Evolutionary conservation across 92 coral and sea anemone genomes (phyloP).

Genomic region (Actinernus sp.): DNA sequence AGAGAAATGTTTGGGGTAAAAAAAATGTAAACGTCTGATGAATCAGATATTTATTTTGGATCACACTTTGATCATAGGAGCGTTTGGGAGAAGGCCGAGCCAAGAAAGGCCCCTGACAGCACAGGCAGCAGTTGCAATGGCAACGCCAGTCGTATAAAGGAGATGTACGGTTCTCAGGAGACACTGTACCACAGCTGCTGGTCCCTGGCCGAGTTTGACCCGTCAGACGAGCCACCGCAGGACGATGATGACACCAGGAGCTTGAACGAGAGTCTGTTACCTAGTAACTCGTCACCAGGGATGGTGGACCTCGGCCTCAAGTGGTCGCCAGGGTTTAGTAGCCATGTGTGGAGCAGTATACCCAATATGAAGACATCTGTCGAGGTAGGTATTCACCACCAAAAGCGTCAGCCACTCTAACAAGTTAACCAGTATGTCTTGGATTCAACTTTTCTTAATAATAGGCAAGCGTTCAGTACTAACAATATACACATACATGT

Average conservation of each 20-base stretch:
- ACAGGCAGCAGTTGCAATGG: slow-evolving; percentile 6
- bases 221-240: slow-evolving; percentile 40
- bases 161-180: slow-evolving; percentile 89
- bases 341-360: slow-evolving; percentile 78
- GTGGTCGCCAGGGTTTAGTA: slow-evolving; percentile 65
- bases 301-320: slow-evolving; percentile 83
- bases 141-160: slow-evolving; percentile 58
- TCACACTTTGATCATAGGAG: no score
- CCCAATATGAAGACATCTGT: slow-evolving; percentile 62
- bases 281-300: slow-evolving; percentile 66
- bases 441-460: no score
- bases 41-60: no score
- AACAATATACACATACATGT: no score
- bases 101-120: slow-evolving; percentile 30
- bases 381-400: slow-evolving; percentile 19
- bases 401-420: no score
- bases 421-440: no score
- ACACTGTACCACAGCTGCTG: slow-evolving; percentile 97
- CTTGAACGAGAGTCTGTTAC: slow-evolving; percentile 74
- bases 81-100: slow-evolving; percentile 90
- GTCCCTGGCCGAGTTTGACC: slow-evolving; percentile 85
- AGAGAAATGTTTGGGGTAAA: no score
- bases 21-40: no score
- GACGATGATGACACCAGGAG: slow-evolving; percentile 79
- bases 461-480: no score